phyloP scores from a whole-genome alignment of 2,797 vertebrate species.

The Cetoscarus ocellatus region DNA sequence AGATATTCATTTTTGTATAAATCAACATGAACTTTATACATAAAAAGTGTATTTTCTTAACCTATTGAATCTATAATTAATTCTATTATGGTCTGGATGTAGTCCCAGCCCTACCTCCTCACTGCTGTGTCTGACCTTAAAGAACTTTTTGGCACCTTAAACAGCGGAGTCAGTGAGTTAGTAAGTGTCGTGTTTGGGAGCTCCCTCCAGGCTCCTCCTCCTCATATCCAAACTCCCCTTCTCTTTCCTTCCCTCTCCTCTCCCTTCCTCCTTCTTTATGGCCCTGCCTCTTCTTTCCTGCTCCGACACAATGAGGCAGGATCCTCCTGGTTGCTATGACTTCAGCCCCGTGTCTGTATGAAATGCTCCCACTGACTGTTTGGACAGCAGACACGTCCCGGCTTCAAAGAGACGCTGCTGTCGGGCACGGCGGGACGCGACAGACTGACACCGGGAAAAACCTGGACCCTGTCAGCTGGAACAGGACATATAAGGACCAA shows the following conservation, averaged over 20 bases:
- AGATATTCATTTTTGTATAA: too few relatives aligned
- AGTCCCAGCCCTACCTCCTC: neutral
- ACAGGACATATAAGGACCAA: neutral
- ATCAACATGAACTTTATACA: too few relatives aligned
- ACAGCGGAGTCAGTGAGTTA: neutral
- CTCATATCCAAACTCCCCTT: constrained; percentile 58
- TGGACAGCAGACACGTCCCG: constrained; percentile 45
- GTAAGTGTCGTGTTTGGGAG: constrained; percentile 64
- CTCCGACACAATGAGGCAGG: constrained; percentile 76
- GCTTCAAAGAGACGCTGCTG: constrained; percentile 50
- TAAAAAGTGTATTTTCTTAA: too few relatives aligned
- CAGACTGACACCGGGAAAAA: constrained; percentile 8
- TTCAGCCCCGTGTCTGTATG: constrained; percentile 69
- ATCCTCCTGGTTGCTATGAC: constrained; percentile 86
- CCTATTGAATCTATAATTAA: too few relatives aligned
- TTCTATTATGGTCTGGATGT: too few relatives aligned
- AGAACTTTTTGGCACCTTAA: constrained; percentile 41
- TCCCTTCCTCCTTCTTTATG: neutral
- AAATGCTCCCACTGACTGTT: constrained; percentile 73
- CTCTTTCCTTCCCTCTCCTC: neutral
- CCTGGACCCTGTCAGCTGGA: constrained; percentile 44
- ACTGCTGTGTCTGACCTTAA: neutral
- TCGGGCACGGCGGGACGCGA: constrained; percentile 31
- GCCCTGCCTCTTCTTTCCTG: constrained; percentile 77
- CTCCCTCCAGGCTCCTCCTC: constrained; percentile 68